Evolutionary conservation across 2,797 vertebrate species (phyloP), one percentile per base, ranked within the genome.

Genomic region (Sebastes iracundus): DNA sequence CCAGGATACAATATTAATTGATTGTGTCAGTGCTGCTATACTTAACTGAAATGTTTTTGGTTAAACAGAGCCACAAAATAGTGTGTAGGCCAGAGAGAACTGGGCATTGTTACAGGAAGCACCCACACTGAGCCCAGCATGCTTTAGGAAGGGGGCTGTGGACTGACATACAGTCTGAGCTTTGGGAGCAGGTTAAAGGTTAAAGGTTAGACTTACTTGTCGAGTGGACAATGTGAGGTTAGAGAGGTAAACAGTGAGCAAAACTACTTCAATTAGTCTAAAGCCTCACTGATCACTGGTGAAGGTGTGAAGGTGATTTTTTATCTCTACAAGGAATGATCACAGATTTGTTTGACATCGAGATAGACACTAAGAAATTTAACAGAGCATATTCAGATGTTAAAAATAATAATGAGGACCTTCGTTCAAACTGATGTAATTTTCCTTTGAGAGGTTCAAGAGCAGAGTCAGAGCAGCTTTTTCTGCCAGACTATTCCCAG

Each of bases 41-140:
- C 20, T 53, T 22, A 66, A 72, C 35, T 73, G 64, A 30, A 52
- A 67, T 30, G 23, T 14, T 75, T 84, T 61, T 46, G 59, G 60
- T 76, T 64, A 84, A 81, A 80, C 60, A 58, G 52, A 66, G 63
- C 7, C 72, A 65, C 65, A 68, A 72, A 80, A 35, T 25, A 12
- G 8, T 61, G 55, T 64, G 82, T 56, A 20, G 66, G 58, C 49
- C 77, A 71, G 78, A 81, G 73, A 90, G 85, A 93, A 90, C 79
- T 74, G 81, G 82, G 80, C 87, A 91, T 86, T 90, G 92, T 93
- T 90, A 59, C 68, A 85, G 83, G 76, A 82, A 82, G 84, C 87
- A 90, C 93, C 91, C 83, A 90, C 90, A 80, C 67, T 42, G 72
- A 87, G 77, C 32, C 77, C 86, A 78, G 88, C 84, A 85, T 90